Evolutionary conservation across 2,113 vertebrate genomes (phyloP).

Genomic region (Cygnus buccinator): DNA sequence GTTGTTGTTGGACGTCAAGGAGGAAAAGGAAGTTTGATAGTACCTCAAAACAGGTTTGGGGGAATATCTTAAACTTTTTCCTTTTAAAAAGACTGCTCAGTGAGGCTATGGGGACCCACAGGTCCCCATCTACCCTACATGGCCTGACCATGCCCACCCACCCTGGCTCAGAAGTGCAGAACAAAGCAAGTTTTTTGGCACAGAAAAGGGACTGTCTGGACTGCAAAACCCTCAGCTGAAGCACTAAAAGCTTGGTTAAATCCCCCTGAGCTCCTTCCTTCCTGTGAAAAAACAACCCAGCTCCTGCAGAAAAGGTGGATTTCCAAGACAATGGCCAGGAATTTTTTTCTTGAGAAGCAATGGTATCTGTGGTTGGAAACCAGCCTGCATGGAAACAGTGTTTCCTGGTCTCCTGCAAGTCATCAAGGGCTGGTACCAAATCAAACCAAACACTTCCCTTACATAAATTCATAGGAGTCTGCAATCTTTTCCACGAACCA

Average conservation of each 20-base stretch:
- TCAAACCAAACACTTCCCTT: neutral
- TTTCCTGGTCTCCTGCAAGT: neutral
- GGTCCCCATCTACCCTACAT: neutral
- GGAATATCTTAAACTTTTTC: neutral
- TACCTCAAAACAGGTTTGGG: neutral
- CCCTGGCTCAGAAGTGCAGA: neutral
- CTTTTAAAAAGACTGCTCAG: neutral
- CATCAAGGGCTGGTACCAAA: neutral
- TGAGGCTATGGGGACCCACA: neutral
- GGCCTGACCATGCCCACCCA: rapidly evolving
- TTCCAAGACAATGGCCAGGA: neutral
- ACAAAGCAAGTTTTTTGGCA: neutral
- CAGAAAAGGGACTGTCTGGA: neutral
- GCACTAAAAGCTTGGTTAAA: too few species aligned
- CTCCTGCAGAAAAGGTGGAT: neutral
- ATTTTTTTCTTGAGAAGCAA: neutral
- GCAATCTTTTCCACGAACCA: rapidly evolving
- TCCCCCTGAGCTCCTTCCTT: neutral
- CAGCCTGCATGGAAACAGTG: neutral
- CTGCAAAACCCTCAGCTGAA: neutral
- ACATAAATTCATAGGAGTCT: neutral
- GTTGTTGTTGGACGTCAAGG: neutral
- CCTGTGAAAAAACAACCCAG: neutral
- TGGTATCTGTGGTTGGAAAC: neutral
- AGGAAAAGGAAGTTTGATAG: neutral